A percentile compares a stretch with the other conserved stretches of the same genome.
phyloP scores from a whole-genome alignment of 92 coral and sea anemone species.

The Pocillopora meandrina region DNA sequence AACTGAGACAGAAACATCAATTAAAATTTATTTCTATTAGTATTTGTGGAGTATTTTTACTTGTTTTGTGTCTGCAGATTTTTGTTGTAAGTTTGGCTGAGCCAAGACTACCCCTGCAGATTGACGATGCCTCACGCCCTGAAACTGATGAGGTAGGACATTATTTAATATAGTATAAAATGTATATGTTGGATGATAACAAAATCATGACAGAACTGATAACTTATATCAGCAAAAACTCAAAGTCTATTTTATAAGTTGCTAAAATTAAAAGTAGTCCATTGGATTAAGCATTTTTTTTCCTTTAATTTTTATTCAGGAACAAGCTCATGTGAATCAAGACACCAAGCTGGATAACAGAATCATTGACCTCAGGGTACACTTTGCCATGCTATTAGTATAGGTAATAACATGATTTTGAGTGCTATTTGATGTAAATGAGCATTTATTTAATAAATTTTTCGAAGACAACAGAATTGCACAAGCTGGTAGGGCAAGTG shows the following conservation, averaged over 20 bases:
- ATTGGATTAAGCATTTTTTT: too few species aligned
- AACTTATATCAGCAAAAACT: too few species aligned
- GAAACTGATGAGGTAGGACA: constrained; percentile 88
- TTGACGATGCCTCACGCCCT: constrained; percentile 97
- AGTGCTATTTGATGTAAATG: too few species aligned
- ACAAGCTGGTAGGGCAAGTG: too few species aligned
- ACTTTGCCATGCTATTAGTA: neutral
- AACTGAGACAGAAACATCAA: neutral
- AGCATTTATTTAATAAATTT: too few species aligned
- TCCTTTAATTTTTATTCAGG: constrained; percentile 10
- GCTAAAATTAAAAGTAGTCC: too few species aligned
- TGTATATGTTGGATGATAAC: too few species aligned
- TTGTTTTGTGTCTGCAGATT: constrained; percentile 52
- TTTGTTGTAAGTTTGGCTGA: constrained; percentile 91
- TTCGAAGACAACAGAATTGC: too few species aligned
- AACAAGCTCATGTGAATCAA: constrained; percentile 93
- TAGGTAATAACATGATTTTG: too few species aligned
- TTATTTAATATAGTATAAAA: too few species aligned
- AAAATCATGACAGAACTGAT: too few species aligned
- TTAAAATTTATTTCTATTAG: neutral
- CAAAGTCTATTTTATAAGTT: too few species aligned
- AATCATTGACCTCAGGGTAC: constrained; percentile 93
- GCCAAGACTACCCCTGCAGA: constrained; percentile 94
- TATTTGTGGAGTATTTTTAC: neutral
- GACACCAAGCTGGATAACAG: constrained; percentile 94